Evolutionary conservation across 1,140 invertebrate species (phyloP).

Genomic region (Drosophila ananassae): DNA sequence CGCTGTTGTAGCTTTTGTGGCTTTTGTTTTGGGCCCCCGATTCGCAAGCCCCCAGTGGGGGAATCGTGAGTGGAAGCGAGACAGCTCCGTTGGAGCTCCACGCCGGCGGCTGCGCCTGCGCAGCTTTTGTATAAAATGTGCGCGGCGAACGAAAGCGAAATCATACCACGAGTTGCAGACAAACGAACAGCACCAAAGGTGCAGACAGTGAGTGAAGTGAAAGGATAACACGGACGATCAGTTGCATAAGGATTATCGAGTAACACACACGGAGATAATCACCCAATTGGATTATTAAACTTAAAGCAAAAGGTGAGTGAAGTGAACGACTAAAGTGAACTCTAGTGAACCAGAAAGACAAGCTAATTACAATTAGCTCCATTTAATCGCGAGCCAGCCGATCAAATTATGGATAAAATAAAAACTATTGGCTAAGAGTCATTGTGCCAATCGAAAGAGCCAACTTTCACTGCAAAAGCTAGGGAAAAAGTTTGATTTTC

Average conservation of each 20-base stretch:
- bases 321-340: slow-evolving; percentile 33
- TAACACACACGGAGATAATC: slow-evolving; percentile 3
- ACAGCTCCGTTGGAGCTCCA: slow-evolving; percentile 30
- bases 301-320: slow-evolving; percentile 56
- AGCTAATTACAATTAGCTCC: slow-evolving; percentile 24
- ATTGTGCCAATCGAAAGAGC: slow-evolving; percentile 45
- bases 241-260: slow-evolving; percentile 71
- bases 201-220: slow-evolving; percentile 59
- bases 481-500: slow-evolving; percentile 32
- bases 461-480: slow-evolving; percentile 63
- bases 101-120: slow-evolving; percentile 59
- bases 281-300: slow-evolving; percentile 56
- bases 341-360: slow-evolving; percentile 19
- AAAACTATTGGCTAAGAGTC: slow-evolving; percentile 21
- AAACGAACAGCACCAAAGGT: slow-evolving; percentile 60
- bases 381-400: not conserved
- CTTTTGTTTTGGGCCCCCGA: slow-evolving; percentile 74
- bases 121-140: slow-evolving; percentile 75
- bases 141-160: slow-evolving; percentile 71
- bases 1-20: slow-evolving; percentile 27
- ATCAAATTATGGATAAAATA: slow-evolving; percentile 19
- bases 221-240: slow-evolving; percentile 59
- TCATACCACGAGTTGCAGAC: slow-evolving; percentile 73
- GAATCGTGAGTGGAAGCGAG: slow-evolving; percentile 10
- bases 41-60: slow-evolving; percentile 49